Conservation (phyloP, 1,140 invertebrate genomes). For the Asbolus verrucosus region DNA sequence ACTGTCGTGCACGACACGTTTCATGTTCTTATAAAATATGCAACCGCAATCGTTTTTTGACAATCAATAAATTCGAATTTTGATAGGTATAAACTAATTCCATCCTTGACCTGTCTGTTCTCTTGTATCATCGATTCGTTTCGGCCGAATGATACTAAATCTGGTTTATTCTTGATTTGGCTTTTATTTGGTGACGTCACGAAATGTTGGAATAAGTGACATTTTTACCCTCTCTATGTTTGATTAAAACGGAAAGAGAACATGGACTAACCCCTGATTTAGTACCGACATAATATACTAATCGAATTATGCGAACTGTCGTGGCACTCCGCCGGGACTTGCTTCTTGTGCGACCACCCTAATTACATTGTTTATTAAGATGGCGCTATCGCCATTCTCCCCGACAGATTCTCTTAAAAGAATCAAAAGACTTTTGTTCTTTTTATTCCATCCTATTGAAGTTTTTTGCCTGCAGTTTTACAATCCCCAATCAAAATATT, state of each 20-base stretch:
- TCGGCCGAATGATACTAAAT: no score
- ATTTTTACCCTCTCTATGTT: conserved; percentile 22
- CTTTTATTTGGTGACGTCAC: conserved; percentile 29
- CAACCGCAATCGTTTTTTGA: conserved; percentile 15
- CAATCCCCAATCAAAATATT: no score
- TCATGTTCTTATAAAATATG: conserved; percentile 30
- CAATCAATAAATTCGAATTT: conserved; percentile 29
- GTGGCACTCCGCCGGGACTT: no score
- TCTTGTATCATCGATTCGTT: conserved; percentile 15
- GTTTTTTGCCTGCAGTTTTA: no score
- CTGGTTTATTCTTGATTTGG: neutral
- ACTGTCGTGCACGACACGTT: conserved; percentile 12
- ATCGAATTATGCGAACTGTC: conserved; percentile 11
- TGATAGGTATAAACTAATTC: conserved; percentile 21
- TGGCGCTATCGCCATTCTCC: no score
- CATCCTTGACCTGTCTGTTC: conserved; percentile 17
- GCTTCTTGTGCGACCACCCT: conserved; percentile 14
- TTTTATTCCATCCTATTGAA: no score
- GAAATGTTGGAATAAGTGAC: conserved; percentile 17
- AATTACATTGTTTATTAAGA: conserved; percentile 10
- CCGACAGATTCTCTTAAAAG: no score
- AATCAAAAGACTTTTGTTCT: no score
- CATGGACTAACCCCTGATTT: conserved; percentile 2
- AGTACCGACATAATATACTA: neutral
- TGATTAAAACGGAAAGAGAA: neutral